phyloP scores from a whole-genome alignment of 2,888 invertebrate species.

The Schizotus pectinicornis region DNA sequence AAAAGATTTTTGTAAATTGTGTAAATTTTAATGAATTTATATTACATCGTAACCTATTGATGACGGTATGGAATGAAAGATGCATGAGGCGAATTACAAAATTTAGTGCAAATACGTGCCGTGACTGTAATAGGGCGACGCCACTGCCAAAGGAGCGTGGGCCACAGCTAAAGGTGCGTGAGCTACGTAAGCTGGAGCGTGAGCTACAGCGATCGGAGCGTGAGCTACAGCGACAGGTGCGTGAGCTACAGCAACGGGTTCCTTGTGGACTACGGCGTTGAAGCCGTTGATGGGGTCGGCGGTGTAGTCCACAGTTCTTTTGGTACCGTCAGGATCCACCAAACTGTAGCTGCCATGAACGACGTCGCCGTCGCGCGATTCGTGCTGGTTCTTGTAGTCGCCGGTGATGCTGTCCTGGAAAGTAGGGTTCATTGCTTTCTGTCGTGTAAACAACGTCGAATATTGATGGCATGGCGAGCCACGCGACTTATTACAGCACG shows the following conservation, averaged over 20 bases:
- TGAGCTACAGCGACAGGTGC: conserved; percentile 33
- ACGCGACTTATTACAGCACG: background rate
- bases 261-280: conserved; percentile 44
- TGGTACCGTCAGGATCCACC: conserved; percentile 46
- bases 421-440: background rate
- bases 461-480: no score
- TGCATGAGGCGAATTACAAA: background rate
- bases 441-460: background rate
- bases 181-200: conserved; percentile 31
- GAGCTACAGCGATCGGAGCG: conserved; percentile 32
- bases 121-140: conserved; percentile 17
- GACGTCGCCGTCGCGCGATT: conserved; percentile 44
- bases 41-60: no score
- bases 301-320: conserved; percentile 45
- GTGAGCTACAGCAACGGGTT: conserved; percentile 14
- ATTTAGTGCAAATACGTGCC: conserved; percentile 14
- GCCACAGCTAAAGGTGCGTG: conserved; percentile 25
- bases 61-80: no score
- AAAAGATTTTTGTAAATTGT: background rate
- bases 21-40: background rate
- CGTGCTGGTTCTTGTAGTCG: conserved; percentile 45
- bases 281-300: conserved; percentile 47
- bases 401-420: conserved; percentile 44
- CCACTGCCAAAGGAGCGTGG: conserved; percentile 44
- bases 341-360: conserved; percentile 46